Base-by-base conservation (phyloP, 2,113 vertebrate genomes). In the Emydura subglobosa region DNA sequence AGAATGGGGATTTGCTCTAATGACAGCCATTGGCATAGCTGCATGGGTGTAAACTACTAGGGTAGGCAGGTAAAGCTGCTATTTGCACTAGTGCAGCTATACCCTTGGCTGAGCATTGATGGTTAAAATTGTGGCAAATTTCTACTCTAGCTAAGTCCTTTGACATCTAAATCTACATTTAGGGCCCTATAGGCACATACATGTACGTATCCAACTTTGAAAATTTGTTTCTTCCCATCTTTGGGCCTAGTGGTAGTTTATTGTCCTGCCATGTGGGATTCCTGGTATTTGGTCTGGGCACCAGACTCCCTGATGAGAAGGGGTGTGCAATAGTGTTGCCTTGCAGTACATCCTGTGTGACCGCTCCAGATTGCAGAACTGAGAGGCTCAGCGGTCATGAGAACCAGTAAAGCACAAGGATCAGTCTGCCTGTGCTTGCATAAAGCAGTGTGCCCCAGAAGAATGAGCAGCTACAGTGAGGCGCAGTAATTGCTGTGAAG, bases 111-210 rank as follows among this genome's bases (percentile, higher is more conserved):
- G 39, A 85, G 78, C 24, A 25, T 9, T 10, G 27, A 59, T 29
- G 68, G 42, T 49, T 93, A 24, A 79, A 79, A 83, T 27, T 92
- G 76, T 65, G 78, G 85, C 44, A 85, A 90, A 61, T 83, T 9
- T 25, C 72, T 80, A 80, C 29, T 85, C 39, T 27, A 78, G 12
- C 4, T 21, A 91, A 50, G 86, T 9, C 29, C 22, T 27, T 55
- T 19, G 50, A 61, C 82, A 78, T 10, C 5, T 86, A 17, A 86
- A 44, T 44, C 42, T n/a, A 59, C n/a, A 39, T 6, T 27, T 79
- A 49, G 85, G 47, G 16, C 31, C 34, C 5, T 51, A 31, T 27
- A 6, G 54, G 9, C 54, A 55, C 24, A 55, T 55, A 17, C 4
- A 5, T 59, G 50, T 79, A 87, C 80, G 57, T 31, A 50, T 55